Base-by-base conservation (phyloP, 1,140 invertebrate genomes). In the Mylabris phalerata region DNA sequence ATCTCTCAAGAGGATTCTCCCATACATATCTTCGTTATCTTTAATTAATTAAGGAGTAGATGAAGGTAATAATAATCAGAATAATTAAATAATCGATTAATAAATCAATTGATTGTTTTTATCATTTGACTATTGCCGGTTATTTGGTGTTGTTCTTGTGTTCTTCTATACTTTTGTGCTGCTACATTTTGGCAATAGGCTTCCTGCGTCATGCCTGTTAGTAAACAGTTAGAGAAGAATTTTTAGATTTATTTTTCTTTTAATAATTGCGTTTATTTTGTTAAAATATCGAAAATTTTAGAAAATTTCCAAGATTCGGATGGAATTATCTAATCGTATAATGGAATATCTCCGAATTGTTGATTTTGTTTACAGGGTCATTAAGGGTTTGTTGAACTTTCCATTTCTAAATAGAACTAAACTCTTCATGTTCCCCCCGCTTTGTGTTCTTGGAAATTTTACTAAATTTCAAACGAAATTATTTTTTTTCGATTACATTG, bases 21-120 rank as follows among this genome's bases (percentile, higher is more conserved):
- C 59, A 52, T 64, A 64, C 60, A 68, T 68, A 68, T 64, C 60
- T 54, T 9, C 57, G 51, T 55, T 68, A 62, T 62, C 58, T 66
- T 61, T 55, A 59, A 61, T 54, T 60, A 66, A 66, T 62, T 57
- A 50, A 63, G 64, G 60, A 67, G 66, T 69, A 69, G 67, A 69
- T 69, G 67, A 69, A 69, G 67, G 67, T 69, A 65, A 60, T 32
- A 32, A 32, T 32, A 32, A 32, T 32, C 32, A 32, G 4, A 19
- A 7, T 7, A 2, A 32, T 32, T 32, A 2, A 3, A 4, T 32
- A 32, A 32, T 7, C 4, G 7, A 32, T 32, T 32, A 32, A 32
- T 42, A 4, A n/a, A 42, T 10, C 4, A 42, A 9, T n/a, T 11
- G 41, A 42, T 7, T n/a, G 11, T 7, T 11, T 1, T 19, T 7